Base-by-base conservation (phyloP, 2,113 vertebrate genomes). In the Falco punctatus region DNA sequence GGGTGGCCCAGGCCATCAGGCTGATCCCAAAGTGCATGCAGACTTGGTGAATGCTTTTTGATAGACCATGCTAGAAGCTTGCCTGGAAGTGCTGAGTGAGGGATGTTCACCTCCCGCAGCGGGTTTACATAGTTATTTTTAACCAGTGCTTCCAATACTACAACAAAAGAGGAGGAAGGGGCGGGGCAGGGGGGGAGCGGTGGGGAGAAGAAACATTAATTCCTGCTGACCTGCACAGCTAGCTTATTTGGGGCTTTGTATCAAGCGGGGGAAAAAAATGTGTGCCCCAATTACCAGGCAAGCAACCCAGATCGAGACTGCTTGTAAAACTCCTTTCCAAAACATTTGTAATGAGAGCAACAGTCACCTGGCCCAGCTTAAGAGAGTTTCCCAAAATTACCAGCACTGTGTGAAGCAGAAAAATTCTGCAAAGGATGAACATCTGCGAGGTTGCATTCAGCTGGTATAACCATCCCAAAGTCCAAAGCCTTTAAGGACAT, bases 141-240 rank as follows among this genome's bases (percentile, higher is more conserved):
- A 97, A 93, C 38, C 54, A 55, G 28, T 71, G 73, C 15, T 52
- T 94, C 66, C 52, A 82, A 69, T 38, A 26, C 26, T 18, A 62
- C 54, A 81, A 62, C 30, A 83, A 88, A 94, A 42, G 38, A 75
- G 16, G 19, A 46, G 38, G 38, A 38, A 38, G 38, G 38, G 38
- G 38, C 38, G 38, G 38, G 38, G 38, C 38, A 38, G 38, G 38
- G 38, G 38, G 38, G 38, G 38, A 38, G 38, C 10, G 38, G 38
- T 38, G 38, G 38, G 38, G 38, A 38, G 61, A 80, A 86, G 35
- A 40, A 91, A 40, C 40, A 58, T 30, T 2, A 94, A 67, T 65
- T 96, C 64, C 81, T 92, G 95, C 62, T 96, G 86, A 94, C 75
- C 92, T 96, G 90, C 95, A 95, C 88, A 94, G 69, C 61, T 95